phyloP scores from a whole-genome alignment of 1,140 invertebrate species.

The Philopotamus ludificatus region DNA sequence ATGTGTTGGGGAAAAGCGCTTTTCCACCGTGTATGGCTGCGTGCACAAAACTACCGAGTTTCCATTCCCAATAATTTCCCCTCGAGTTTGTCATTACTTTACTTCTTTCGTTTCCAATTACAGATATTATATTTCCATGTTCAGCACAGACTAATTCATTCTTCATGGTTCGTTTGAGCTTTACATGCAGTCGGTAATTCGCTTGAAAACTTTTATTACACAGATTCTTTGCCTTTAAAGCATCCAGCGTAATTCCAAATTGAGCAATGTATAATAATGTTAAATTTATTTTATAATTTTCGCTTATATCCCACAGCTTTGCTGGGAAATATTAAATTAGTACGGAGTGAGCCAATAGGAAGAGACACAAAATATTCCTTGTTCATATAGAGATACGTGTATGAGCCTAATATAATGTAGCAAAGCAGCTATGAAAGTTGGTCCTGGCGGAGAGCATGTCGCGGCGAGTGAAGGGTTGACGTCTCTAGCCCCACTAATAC shows the following conservation, averaged over 20 bases:
- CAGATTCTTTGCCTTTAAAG: no score
- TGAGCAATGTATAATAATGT: no score
- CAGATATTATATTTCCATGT: slow-evolving; percentile 40
- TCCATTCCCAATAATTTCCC: slow-evolving; percentile 27
- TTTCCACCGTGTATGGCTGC: neutral
- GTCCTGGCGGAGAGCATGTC: slow-evolving; percentile 7
- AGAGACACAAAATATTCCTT: no score
- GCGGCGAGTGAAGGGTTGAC: slow-evolving; percentile 18
- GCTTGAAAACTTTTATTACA: slow-evolving; percentile 7
- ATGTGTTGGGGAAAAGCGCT: neutral
- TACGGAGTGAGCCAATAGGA: no score
- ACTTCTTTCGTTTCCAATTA: slow-evolving; percentile 39
- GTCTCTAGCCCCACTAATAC: slow-evolving; percentile 24
- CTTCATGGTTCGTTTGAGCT: neutral
- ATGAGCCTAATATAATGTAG: neutral
- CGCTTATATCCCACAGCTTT: no score
- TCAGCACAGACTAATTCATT: slow-evolving; percentile 11
- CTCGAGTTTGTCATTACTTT: slow-evolving; percentile 27
- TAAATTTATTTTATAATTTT: no score
- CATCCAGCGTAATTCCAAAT: no score
- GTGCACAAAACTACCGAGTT: neutral
- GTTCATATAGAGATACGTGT: neutral
- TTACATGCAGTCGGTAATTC: neutral
- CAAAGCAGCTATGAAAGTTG: neutral
- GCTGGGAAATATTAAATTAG: no score